Evolutionary conservation across 2,797 vertebrate genomes (phyloP).

Genomic region (Botia kubotai): DNA sequence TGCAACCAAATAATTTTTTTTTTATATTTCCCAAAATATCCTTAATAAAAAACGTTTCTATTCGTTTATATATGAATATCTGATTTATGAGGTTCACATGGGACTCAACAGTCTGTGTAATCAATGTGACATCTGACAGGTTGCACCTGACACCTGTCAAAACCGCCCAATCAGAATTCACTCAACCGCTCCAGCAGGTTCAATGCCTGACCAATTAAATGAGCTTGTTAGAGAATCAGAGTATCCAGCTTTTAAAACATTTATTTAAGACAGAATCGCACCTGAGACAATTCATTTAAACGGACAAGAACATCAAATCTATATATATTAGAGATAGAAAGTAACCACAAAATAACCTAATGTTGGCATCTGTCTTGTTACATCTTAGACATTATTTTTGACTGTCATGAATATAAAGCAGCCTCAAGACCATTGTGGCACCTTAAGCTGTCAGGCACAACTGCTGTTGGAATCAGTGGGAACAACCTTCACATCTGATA

Average conservation of each 20-base stretch:
- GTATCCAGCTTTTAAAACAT: slow-evolving; percentile 18
- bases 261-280: slow-evolving; percentile 15
- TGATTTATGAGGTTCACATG: slow-evolving; percentile 17
- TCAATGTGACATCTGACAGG: slow-evolving; percentile 48
- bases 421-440: neutral
- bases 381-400: neutral
- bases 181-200: slow-evolving; percentile 36
- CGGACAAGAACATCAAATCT: neutral
- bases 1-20: too few relatives aligned
- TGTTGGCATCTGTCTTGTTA: neutral
- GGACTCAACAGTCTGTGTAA: slow-evolving; percentile 37
- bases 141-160: slow-evolving; percentile 52
- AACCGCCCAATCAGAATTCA: slow-evolving; percentile 32
- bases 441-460: slow-evolving; percentile 25
- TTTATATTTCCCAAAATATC: too few relatives aligned
- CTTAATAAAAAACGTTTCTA: too few relatives aligned
- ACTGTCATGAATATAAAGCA: neutral
- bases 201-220: slow-evolving; percentile 40
- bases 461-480: neutral
- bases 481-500: slow-evolving; percentile 19
- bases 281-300: neutral
- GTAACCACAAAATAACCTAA: too few relatives aligned
- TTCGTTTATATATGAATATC: neutral
- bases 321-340: too few relatives aligned
- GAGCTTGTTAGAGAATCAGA: slow-evolving; percentile 10